Evolutionary conservation across 2,888 invertebrate species (phyloP).

Genomic region (Leucozona laternaria): DNA sequence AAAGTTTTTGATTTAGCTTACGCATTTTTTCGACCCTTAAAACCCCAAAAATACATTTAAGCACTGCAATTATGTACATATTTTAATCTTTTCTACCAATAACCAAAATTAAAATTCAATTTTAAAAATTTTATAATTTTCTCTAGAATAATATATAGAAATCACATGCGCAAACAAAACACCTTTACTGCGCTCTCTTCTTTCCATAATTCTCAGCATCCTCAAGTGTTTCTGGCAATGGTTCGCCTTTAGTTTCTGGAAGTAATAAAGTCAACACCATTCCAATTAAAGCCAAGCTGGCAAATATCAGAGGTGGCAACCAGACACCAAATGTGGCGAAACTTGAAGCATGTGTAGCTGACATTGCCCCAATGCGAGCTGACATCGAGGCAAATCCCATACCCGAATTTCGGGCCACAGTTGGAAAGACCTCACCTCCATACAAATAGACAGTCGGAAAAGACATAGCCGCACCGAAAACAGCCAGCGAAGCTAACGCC

Average conservation of each 20-base stretch:
- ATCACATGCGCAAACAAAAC: background rate
- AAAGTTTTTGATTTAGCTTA: too few relatives aligned
- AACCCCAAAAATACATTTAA: too few relatives aligned
- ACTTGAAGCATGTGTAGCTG: conserved; percentile 91
- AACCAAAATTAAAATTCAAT: too few relatives aligned
- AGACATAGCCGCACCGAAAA: conserved; percentile 90
- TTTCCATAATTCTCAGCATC: conserved; percentile 88
- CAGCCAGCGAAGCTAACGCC: conserved; percentile 86
- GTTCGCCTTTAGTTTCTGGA: conserved; percentile 84
- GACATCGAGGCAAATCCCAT: conserved; percentile 92
- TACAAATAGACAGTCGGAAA: conserved; percentile 93
- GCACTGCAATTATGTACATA: too few relatives aligned
- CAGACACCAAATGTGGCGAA: conserved; percentile 85
- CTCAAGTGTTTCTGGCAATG: conserved; percentile 90
- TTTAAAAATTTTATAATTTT: too few relatives aligned
- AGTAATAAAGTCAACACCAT: conserved; percentile 87
- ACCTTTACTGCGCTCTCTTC: conserved; percentile 42
- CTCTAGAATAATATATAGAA: too few relatives aligned
- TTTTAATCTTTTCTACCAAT: too few relatives aligned
- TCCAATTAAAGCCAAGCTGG: conserved; percentile 87
- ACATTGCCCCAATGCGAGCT: conserved; percentile 92
- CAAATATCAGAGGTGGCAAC: conserved; percentile 89
- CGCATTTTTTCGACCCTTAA: too few relatives aligned
- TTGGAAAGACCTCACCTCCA: conserved; percentile 93
- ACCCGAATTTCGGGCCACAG: conserved; percentile 92